Conservation (phyloP, 2,888 invertebrate genomes). For the Drosophila acutilabella region DNA sequence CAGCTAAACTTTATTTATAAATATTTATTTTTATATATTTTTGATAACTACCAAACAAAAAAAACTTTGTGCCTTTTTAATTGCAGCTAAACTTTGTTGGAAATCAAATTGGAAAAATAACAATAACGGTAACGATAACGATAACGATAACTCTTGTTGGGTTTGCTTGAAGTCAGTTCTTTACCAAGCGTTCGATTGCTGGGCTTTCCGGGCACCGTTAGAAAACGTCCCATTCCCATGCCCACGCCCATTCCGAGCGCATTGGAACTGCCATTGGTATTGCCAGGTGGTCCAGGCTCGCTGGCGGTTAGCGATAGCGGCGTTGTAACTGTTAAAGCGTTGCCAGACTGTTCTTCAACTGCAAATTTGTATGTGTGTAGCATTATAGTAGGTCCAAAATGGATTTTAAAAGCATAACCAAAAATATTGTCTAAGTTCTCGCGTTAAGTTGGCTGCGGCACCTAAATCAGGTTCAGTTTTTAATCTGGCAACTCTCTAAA, state of each 20-base stretch:
- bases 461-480: not conserved
- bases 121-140: constrained; percentile 35
- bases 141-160: constrained; percentile 44
- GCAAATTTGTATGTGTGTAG: constrained; percentile 64
- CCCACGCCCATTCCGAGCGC: constrained; percentile 80
- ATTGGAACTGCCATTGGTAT: constrained; percentile 75
- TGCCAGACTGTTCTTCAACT: constrained; percentile 84
- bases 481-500: not conserved
- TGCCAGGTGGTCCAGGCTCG: constrained; percentile 75
- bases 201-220: constrained; percentile 84
- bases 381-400: no score
- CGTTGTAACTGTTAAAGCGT: constrained; percentile 75
- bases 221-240: constrained; percentile 83
- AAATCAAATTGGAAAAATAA: constrained; percentile 11
- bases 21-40: not conserved
- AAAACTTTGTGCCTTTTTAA: constrained; percentile 19
- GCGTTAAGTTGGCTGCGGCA: constrained; percentile 32
- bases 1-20: not conserved
- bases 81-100: constrained; percentile 23
- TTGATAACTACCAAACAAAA: constrained; percentile 27
- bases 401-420: constrained; percentile 2
- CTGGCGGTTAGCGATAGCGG: constrained; percentile 80
- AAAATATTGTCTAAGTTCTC: constrained; percentile 26
- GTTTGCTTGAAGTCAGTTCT: constrained; percentile 39
- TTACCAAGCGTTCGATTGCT: constrained; percentile 78